Evolutionary conservation across 2,888 invertebrate genomes (phyloP).

Genomic region (Strigamia maritima): DNA sequence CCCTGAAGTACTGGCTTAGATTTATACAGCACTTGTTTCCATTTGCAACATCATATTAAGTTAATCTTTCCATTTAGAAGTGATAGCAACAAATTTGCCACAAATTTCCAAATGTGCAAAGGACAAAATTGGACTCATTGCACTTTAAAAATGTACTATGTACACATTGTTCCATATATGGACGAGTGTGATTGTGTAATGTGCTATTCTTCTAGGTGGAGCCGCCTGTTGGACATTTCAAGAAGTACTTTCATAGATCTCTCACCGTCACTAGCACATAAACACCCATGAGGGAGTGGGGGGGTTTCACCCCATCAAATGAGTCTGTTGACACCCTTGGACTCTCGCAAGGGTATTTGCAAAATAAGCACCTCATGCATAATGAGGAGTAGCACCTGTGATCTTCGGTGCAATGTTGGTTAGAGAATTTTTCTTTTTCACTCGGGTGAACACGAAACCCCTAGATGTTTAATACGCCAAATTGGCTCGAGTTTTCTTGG

Average conservation of each 20-base stretch:
- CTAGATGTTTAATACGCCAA: conserved; percentile 34
- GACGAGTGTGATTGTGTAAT: background rate
- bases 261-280: conserved; percentile 19
- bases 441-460: conserved; percentile 3
- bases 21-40: conserved; percentile 26
- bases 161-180: background rate
- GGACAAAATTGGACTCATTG: background rate
- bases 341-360: conserved; percentile 26
- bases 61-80: conserved; percentile 29
- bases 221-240: conserved; percentile 35
- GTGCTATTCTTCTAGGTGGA: conserved; percentile 26
- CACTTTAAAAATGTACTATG: background rate
- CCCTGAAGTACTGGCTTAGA: conserved; percentile 26
- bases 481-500: conserved; percentile 34
- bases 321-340: conserved; percentile 32
- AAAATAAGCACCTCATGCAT: conserved; percentile 32
- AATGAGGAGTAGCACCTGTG: conserved; percentile 25
- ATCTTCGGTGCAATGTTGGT: conserved; percentile 31
- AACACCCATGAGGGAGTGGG: conserved; percentile 16
- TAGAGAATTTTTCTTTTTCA: conserved; percentile 7
- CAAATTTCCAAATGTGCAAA: background rate
- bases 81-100: conserved; percentile 1
- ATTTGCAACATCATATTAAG: conserved; percentile 30
- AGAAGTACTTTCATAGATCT: conserved; percentile 25
- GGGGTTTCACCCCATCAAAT: conserved; percentile 20